Base-by-base conservation (phyloP, 1,140 invertebrate genomes). In the Trichonephila clavata region DNA sequence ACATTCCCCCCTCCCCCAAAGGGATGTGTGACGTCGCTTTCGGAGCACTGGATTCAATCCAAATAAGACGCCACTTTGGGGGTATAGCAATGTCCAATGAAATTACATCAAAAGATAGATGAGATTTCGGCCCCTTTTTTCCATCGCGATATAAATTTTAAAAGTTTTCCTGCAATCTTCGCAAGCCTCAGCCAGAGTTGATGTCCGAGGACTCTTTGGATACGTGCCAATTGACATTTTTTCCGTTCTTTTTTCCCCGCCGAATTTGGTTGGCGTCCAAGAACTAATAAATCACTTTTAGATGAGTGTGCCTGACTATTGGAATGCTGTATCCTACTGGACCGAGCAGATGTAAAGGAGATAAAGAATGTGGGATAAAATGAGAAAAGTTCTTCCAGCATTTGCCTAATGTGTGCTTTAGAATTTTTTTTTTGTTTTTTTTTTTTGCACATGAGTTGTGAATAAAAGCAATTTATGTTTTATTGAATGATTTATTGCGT, bases 31-130 rank as follows among this genome's bases (percentile, higher is more conserved):
- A 61, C 16, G 60, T 18, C 27, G 18, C 21, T 21, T 24, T 24
- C 8, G 16, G 6, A 24, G 4, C 68, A 6, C 90, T 84, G 90
- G 90, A 83, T 57, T 27, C 50, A 59, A 18, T 92, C 90, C 89
- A 92, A 92, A 92, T 80, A 84, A 65, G 77, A 84, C 39, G 90
- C 80, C 24, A 57, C 80, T 65, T 32, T 63, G 77, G 43, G 90
- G 80, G 77, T 50, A 32, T 63, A 92, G 60, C 20, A 43, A 16
- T 92, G 90, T 84, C 90, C 90, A 92, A 92, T 92, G 80, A 92
- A 92, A 84, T 92, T 92, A 92, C 90, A 43, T 59, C 90, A 92
- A 92, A 92, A 83, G 90, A 92, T 92, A 65, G 90, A 92, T 92
- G 90, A 57, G 61, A 77, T 90, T 80, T 83, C n/a, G 32, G 60